Percentiles rank a stretch among this genome's conserved stretches.
Evolutionary conservation across 1,140 invertebrate genomes (phyloP).

Genomic region (Calycopis cecrops): DNA sequence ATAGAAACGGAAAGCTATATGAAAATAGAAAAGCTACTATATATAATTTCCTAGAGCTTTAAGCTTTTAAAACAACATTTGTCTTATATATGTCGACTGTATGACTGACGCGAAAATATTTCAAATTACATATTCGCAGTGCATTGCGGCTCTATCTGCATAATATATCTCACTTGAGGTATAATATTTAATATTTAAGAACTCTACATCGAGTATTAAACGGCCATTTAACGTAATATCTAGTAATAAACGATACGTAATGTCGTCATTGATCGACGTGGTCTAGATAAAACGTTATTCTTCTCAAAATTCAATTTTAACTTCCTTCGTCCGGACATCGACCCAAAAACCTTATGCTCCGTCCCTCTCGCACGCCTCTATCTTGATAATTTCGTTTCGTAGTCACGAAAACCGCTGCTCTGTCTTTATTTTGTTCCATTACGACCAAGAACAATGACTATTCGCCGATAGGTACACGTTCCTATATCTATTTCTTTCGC

Average conservation of each 20-base stretch:
- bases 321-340: conserved; percentile 68
- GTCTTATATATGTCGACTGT: too few species aligned
- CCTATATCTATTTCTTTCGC: conserved; percentile 58
- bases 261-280: conserved; percentile 34
- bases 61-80: too few species aligned
- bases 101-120: too few species aligned
- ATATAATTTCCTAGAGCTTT: too few species aligned
- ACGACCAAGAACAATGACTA: conserved; percentile 72
- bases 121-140: too few species aligned
- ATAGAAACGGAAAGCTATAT: too few species aligned
- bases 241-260: conserved; percentile 9
- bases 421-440: conserved; percentile 74
- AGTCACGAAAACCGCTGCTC: conserved; percentile 73
- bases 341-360: conserved; percentile 66
- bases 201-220: background rate
- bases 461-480: conserved; percentile 55
- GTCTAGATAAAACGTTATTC: conserved; percentile 52
- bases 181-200: too few species aligned
- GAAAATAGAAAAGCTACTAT: too few species aligned
- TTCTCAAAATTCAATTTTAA: conserved; percentile 65
- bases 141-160: too few species aligned
- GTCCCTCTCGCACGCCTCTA: conserved; percentile 45
- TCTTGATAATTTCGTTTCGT: conserved; percentile 52
- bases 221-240: background rate
- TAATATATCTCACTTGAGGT: too few species aligned